phyloP scores from a whole-genome alignment of 2,888 invertebrate species.

The Eupithecia subfuscata region DNA sequence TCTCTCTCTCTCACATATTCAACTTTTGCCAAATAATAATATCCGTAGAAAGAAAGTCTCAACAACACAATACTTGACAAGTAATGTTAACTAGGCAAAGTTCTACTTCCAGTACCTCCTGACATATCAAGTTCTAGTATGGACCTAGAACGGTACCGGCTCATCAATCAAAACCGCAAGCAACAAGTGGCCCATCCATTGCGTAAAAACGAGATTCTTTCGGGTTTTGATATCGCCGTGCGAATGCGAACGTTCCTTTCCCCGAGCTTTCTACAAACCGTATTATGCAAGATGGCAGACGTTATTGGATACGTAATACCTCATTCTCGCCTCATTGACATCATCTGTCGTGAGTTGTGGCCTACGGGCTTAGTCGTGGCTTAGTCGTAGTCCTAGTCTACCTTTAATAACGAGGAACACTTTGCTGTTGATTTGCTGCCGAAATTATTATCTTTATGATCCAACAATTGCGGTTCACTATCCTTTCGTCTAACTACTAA shows the following conservation, averaged over 20 bases:
- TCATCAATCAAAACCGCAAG: conserved; percentile 24
- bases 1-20: no score
- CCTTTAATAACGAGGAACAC: not conserved
- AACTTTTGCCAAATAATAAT: no score
- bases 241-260: conserved; percentile 62
- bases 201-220: conserved; percentile 58
- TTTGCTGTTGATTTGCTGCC: not conserved
- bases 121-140: not conserved
- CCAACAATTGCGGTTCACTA: not conserved
- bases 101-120: not conserved
- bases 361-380: not conserved
- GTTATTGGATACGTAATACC: conserved; percentile 42
- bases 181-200: conserved; percentile 49
- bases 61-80: not conserved
- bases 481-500: not conserved
- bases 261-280: conserved; percentile 66
- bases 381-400: conserved; percentile 1
- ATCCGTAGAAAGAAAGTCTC: not conserved
- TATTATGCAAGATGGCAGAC: conserved; percentile 43
- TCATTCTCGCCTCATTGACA: conserved; percentile 44
- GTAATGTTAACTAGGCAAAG: not conserved
- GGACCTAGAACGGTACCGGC: conserved; percentile 8
- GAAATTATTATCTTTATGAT: not conserved
- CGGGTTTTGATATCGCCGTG: conserved; percentile 56
- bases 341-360: conserved; percentile 20